phyloP scores from a whole-genome alignment of 2,888 invertebrate genomes.

The Hydrotaea diabolus region DNA sequence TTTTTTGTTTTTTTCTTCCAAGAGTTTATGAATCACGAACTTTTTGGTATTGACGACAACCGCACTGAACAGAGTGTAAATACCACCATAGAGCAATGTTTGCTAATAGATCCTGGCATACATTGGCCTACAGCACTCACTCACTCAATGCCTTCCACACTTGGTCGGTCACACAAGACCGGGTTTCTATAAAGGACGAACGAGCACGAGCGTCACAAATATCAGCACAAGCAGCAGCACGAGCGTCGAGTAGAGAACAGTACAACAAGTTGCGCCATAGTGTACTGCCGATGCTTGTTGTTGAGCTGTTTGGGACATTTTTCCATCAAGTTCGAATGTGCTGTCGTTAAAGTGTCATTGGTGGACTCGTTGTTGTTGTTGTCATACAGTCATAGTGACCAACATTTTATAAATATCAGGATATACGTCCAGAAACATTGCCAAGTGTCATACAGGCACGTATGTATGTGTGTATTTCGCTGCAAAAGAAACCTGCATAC shows the following conservation, averaged over 20 bases:
- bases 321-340: not conserved
- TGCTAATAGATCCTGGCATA: conserved; percentile 18
- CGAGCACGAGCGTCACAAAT: not conserved
- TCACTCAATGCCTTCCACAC: not conserved
- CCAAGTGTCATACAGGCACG: not conserved
- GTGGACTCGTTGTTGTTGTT: not conserved
- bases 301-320: conserved; percentile 5
- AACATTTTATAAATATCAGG: conserved; percentile 9
- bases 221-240: not conserved
- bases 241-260: not conserved
- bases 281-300: conserved; percentile 10
- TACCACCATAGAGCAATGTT: conserved; percentile 29
- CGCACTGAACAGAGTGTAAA: conserved; percentile 46
- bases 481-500: not conserved
- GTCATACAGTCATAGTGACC: not conserved
- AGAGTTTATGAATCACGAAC: conserved; percentile 59
- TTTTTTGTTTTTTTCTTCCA: not conserved
- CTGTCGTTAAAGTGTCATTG: not conserved
- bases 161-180: conserved; percentile 31
- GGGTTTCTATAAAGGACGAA: conserved; percentile 40
- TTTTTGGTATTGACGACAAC: conserved; percentile 49
- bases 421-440: conserved; percentile 10
- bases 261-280: conserved; percentile 58
- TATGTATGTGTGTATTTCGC: not conserved
- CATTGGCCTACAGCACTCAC: conserved; percentile 7